Base-by-base conservation (phyloP, 2,113 vertebrate genomes). In the Albula glossodonta region DNA sequence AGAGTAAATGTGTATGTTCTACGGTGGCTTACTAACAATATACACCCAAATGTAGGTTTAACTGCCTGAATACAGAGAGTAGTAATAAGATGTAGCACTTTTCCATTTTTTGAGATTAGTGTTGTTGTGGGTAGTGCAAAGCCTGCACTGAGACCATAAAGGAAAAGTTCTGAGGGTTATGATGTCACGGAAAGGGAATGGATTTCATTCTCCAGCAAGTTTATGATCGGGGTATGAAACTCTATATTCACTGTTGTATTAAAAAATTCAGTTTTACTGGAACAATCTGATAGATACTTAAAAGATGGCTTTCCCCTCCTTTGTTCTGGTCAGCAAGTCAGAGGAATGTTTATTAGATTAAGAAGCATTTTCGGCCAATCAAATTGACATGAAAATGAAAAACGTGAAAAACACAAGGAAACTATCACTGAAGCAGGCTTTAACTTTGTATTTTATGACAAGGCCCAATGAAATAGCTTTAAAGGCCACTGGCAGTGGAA, bases 301-400 rank as follows among this genome's bases (percentile, higher is more conserved):
- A 91, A 92, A 91, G 87, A 92, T 92, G 86, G 22, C 87, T 91
- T 89, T 87, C 57, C 84, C 56, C 74, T 88, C 83, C 90, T 92
- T 93, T 93, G 93, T 92, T 93, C 93, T 94, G 93, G 92, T 94
- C 90, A 91, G 83, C 91, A 87, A 91, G 87, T 91, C 92, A 89
- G 89, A 92, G 92, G 92, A 90, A 93, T 92, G 93, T 94, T 93
- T 95, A 93, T 93, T 91, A 93, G 92, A 95, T 94, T 93, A 93
- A 95, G 95, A 94, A 91, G 50, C 51, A 25, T 51, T 81, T 81
- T 81, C 22, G 31, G n/a, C 90, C 92, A 95, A 88, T 93, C 91
- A 93, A 91, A 92, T 92, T 89, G 89, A 93, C 90, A 87, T 88
- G 88, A 83, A 83, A 88, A 92, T 87, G 84, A 89, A 88, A 91